Base-by-base conservation (phyloP, 2,888 invertebrate genomes). In the Catocala sponsa region DNA sequence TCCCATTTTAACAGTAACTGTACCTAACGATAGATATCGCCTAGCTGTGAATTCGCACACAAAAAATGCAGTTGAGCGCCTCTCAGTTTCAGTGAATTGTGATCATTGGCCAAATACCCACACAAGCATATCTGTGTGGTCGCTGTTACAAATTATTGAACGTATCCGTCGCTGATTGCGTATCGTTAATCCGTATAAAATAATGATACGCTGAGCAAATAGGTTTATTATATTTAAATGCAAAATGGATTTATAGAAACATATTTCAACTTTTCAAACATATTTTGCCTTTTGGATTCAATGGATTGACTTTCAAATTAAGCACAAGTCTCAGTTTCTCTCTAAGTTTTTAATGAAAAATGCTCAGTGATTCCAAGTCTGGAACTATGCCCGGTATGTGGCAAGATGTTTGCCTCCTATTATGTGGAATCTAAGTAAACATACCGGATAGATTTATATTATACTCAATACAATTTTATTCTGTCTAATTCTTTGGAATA, bases 1-100 rank as follows among this genome's bases (percentile, higher is more conserved):
- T 81, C 79, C 80, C 78, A 85, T 85, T 87, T 84, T 80, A 81
- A 79, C 75, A 71, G 79, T 72, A 79, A 81, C 76, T 70, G 79
- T 72, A 80, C 59, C 64, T 78, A 78, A 74, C 72, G 75, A 66
- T 63, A 68, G 78, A 66, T 78, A 68, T 58, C 55, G 58, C 51
- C 75, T 77, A 72, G 66, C 72, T 70, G 74, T 61, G 68, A 79
- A 74, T 75, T 65, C 59, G 63, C 55, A 70, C 59, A 62, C 60
- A 47, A 72, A 70, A 69, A 70, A 57, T 53, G 48, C 51, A 64
- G 44, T 60, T 53, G 50, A 53, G 10, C 50, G 35, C 42, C 49
- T 55, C 50, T 52, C 50, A 52, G 54, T 63, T 65, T 44, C 51
- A 57, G 55, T 38, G 59, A 55, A 56, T 59, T 35, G 63, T 38